Base-by-base conservation (phyloP, 2,888 invertebrate genomes). In the Diplolepis rosae region DNA sequence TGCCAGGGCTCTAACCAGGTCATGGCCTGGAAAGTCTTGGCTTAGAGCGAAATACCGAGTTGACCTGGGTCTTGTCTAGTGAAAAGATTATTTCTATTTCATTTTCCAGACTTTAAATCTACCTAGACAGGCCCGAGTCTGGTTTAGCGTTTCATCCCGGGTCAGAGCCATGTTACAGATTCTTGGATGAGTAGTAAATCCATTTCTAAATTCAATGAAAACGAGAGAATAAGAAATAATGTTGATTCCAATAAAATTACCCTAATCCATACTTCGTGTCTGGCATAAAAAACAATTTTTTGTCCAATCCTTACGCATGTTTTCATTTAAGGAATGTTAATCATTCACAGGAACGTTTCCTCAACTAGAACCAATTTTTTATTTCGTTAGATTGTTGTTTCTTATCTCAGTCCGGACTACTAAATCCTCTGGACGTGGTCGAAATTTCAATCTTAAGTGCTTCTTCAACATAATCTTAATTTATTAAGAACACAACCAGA, bases 201-300 rank as follows among this genome's bases (percentile, higher is more conserved):
- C 13, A 50, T 50, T 50, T 13, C 24, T 50, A 50, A 50, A 50
- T 50, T 50, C 27, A 50, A 27, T 24, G 6, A 24, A 50, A 1
- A 24, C 24, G 27, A 9, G 13, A 18, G 50, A n/a, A n/a, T n/a
- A n/a, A n/a, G n/a, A n/a, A n/a, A n/a, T n/a, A n/a, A n/a, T n/a
- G n/a, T n/a, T n/a, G n/a, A n/a, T 50, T 50, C 50, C 50, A 50
- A 24, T 50, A 50, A 22, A 50, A 50, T 50, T 50, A 22, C 50
- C 13, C 24, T 24, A 22, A 13, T 50, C 50, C 6, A 50, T 1
- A 22, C 13, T 39, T 13, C 39, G 39, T 39, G 24, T 39, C 13
- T 11, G 6, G n/a, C 35, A 56, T 22, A 2, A 4, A 24, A 61
- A 35, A 18, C 2, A 39, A 61, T 18, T 1, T 7, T 9, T 2